Evolutionary conservation across 2,113 vertebrate species (phyloP).

Genomic region (Colaptes auratus): DNA sequence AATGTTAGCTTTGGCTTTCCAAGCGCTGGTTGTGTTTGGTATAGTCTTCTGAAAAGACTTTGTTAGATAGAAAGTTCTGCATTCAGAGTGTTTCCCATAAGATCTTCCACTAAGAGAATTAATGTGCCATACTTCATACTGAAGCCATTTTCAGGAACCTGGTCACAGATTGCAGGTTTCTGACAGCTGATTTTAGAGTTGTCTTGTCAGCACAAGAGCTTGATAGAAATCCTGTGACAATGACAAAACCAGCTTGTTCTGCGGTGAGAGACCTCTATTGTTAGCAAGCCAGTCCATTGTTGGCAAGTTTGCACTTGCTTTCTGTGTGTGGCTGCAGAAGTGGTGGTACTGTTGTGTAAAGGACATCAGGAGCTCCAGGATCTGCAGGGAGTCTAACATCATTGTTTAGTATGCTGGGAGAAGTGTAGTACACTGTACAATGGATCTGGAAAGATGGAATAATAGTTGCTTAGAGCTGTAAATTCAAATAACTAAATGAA

Average conservation of each 20-base stretch:
- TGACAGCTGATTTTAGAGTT: background rate
- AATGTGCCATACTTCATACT: background rate
- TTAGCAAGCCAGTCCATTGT: background rate
- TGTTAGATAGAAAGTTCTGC: background rate
- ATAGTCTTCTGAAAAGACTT: background rate
- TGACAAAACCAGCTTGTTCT: conserved; percentile 9
- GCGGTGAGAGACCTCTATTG: background rate
- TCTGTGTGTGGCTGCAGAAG: conserved; percentile 1
- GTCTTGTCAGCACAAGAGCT: conserved; percentile 48
- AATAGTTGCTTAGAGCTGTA: background rate
- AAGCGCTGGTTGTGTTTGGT: background rate
- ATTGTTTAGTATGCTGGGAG: background rate
- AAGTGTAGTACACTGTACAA: rapidly evolving
- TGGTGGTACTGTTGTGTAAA: background rate
- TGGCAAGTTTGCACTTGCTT: background rate
- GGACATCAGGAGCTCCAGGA: background rate
- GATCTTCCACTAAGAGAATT: background rate
- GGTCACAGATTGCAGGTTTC: background rate
- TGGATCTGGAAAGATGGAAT: background rate
- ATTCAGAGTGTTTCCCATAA: background rate
- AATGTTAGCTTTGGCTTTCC: background rate
- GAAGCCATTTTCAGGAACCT: background rate
- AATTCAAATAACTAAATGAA: background rate
- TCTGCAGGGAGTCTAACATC: background rate
- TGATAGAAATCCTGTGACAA: conserved; percentile 27